A percentile compares a stretch with the other conserved stretches of the same genome.
phyloP scores from a whole-genome alignment of 2,888 invertebrate genomes.

The Nasonia oneida region DNA sequence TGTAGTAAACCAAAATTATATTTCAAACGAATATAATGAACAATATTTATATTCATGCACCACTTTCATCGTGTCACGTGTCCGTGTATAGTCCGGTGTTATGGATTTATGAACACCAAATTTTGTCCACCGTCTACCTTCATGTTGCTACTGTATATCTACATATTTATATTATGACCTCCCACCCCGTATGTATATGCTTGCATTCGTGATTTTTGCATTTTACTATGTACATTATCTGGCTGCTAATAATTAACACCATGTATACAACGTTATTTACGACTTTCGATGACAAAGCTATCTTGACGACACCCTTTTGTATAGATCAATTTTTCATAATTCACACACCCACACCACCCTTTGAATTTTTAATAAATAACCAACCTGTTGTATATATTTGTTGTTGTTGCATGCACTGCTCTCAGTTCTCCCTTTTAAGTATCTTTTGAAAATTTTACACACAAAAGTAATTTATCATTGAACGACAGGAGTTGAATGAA shows the following conservation, averaged over 20 bases:
- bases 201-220: conserved; percentile 63
- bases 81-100: conserved; percentile 75
- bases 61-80: conserved; percentile 55
- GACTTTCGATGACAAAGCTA: background rate
- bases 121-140: conserved; percentile 59
- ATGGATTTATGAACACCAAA: conserved; percentile 78
- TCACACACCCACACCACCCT: background rate
- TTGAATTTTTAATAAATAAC: conserved; percentile 10
- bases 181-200: conserved; percentile 51
- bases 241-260: conserved; percentile 29
- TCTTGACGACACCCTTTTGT: background rate
- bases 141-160: conserved; percentile 53
- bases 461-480: background rate
- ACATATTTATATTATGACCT: background rate
- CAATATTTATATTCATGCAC: conserved; percentile 43
- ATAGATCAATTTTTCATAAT: background rate
- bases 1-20: conserved; percentile 31
- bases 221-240: conserved; percentile 24
- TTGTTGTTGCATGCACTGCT: conserved; percentile 44
- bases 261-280: conserved; percentile 49
- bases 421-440: conserved; percentile 11
- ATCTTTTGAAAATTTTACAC: background rate
- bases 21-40: background rate
- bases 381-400: background rate
- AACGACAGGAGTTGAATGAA: conserved; percentile 45